Evolutionary conservation across 2,113 vertebrate species (phyloP).

Genomic region (Zosterops japonicus): DNA sequence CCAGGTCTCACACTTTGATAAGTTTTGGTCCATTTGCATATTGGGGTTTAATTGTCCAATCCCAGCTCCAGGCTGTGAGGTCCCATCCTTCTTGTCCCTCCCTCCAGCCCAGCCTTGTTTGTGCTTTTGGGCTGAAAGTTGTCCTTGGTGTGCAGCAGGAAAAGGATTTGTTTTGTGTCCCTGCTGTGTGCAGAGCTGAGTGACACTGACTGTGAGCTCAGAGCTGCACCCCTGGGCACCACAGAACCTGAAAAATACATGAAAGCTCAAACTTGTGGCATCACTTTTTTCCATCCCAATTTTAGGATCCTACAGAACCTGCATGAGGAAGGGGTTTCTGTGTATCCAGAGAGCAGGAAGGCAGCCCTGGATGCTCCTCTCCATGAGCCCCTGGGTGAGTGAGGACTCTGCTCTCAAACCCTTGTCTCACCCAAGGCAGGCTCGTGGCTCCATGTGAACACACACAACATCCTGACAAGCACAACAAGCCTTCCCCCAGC

Average conservation of each 20-base stretch:
- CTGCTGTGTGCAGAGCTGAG: background rate
- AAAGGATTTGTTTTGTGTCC: background rate
- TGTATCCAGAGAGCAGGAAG: background rate
- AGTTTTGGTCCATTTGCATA: background rate
- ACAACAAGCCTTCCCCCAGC: background rate
- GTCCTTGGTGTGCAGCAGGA: background rate
- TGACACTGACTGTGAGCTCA: background rate
- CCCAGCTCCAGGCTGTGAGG: background rate
- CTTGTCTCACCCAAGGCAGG: background rate
- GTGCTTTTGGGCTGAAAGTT: background rate
- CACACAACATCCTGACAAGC: background rate
- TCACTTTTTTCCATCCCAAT: rapidly evolving
- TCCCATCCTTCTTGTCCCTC: background rate
- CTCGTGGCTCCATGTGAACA: background rate
- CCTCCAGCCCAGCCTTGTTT: background rate
- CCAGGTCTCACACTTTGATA: too few species aligned
- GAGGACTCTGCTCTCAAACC: too few species aligned
- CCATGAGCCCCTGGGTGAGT: background rate
- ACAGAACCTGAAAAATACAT: background rate
- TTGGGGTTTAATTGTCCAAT: background rate
- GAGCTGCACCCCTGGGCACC: background rate
- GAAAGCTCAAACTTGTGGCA: background rate
- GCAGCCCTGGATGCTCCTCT: background rate
- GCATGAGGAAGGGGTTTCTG: background rate
- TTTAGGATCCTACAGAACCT: background rate